Evolutionary conservation across 2,888 invertebrate genomes (phyloP).

Genomic region (Auanema sp.): DNA sequence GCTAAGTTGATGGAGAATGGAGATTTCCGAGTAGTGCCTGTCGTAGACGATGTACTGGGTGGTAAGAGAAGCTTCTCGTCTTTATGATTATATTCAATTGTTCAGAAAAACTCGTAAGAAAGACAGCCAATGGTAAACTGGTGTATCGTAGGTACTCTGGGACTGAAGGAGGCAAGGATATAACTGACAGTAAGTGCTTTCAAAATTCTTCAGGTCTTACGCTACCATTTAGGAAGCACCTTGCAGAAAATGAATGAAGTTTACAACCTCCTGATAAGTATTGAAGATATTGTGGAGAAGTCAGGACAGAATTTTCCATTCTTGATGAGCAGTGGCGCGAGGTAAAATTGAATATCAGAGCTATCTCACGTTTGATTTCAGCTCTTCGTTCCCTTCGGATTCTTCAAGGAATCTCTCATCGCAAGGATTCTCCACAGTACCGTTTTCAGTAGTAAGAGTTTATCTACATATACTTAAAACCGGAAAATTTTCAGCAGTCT

Average conservation of each 20-base stretch:
- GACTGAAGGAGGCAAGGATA: constrained; percentile 12
- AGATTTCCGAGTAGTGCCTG: constrained; percentile 23
- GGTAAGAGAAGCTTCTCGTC: background rate
- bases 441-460: constrained; percentile 1
- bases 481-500: background rate
- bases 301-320: constrained; percentile 6
- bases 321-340: background rate
- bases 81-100: background rate
- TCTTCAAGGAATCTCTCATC: background rate
- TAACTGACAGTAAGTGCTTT: constrained; percentile 14
- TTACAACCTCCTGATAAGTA: constrained; percentile 11
- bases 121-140: constrained; percentile 21
- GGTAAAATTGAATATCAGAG: background rate
- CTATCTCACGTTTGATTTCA: background rate
- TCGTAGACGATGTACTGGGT: background rate
- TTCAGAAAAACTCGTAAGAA: constrained; percentile 28
- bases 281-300: constrained; percentile 16
- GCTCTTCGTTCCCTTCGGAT: background rate
- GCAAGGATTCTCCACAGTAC: background rate
- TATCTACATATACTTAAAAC: background rate
- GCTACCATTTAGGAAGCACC: background rate
- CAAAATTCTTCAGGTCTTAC: background rate
- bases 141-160: constrained; percentile 18
- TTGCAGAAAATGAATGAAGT: constrained; percentile 26
- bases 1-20: constrained; percentile 41